Evolutionary conservation across 1,140 invertebrate genomes (phyloP).

Genomic region (Sarcophaga peregrina): DNA sequence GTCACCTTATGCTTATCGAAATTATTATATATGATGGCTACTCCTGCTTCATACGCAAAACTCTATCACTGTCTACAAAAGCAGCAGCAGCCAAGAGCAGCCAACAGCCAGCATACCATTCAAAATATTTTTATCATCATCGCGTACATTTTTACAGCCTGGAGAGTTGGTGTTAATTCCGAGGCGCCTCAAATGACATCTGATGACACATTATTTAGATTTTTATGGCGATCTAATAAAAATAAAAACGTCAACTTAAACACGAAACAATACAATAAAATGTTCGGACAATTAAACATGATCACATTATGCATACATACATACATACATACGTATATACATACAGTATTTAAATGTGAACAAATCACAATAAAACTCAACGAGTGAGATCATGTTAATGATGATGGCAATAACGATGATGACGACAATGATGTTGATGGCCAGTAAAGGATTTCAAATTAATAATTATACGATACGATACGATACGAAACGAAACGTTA

Average conservation of each 20-base stretch:
- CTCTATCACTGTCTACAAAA: neutral
- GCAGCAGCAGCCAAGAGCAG: no score
- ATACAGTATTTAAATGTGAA: neutral
- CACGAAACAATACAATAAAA: conserved; percentile 23
- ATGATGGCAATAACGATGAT: no score
- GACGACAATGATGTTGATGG: neutral
- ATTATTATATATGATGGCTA: neutral
- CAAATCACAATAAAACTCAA: neutral
- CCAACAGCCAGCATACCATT: neutral
- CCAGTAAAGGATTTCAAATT: no score
- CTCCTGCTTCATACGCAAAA: conserved; percentile 7
- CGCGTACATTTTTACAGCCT: neutral
- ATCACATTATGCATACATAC: neutral
- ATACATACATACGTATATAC: neutral
- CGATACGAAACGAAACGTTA: no score
- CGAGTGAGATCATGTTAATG: neutral
- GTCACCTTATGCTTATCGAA: neutral
- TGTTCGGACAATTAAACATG: conserved; percentile 19
- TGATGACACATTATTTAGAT: conserved; percentile 41
- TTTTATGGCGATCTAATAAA: conserved; percentile 39
- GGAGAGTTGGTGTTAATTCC: conserved; percentile 4
- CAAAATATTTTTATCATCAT: neutral
- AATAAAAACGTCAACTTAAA: neutral
- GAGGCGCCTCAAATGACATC: conserved; percentile 33
- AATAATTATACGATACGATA: no score